phyloP scores from a whole-genome alignment of 2,888 invertebrate genomes.

The Pachymerium ferrugineum region DNA sequence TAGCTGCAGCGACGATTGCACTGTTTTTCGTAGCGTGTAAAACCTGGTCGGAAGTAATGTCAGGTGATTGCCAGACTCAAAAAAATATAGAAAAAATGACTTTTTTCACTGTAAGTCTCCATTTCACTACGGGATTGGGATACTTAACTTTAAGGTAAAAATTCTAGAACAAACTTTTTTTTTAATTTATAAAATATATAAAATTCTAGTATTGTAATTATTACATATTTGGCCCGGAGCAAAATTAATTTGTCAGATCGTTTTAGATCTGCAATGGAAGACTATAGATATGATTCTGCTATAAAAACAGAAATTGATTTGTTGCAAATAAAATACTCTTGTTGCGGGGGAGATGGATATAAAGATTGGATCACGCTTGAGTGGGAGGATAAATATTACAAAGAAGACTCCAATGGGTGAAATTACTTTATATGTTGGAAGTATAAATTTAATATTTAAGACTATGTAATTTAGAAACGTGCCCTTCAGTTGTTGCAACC shows the following conservation, averaged over 20 bases:
- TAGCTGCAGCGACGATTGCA: neutral
- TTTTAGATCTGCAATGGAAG: neutral
- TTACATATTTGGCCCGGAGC: neutral
- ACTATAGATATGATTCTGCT: neutral
- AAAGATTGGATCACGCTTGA: conserved; percentile 6
- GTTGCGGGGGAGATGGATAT: conserved; percentile 2
- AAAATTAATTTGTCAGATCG: neutral
- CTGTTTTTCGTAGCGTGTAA: neutral
- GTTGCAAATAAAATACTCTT: neutral
- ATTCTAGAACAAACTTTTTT: neutral
- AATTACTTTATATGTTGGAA: too few relatives aligned
- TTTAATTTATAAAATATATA: too few relatives aligned
- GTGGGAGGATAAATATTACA: conserved; percentile 12
- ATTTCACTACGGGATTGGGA: neutral
- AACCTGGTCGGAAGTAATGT: neutral
- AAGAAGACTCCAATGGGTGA: neutral
- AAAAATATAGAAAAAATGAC: neutral
- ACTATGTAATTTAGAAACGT: neutral
- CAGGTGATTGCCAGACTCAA: neutral
- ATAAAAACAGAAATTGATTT: conserved; percentile 26
- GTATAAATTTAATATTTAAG: too few relatives aligned
- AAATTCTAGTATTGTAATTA: neutral
- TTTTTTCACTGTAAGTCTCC: neutral
- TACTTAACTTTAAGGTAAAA: neutral
- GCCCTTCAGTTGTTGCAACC: conserved; percentile 24